phyloP scores from a whole-genome alignment of 2,888 invertebrate genomes.

The Norana najaformis region DNA sequence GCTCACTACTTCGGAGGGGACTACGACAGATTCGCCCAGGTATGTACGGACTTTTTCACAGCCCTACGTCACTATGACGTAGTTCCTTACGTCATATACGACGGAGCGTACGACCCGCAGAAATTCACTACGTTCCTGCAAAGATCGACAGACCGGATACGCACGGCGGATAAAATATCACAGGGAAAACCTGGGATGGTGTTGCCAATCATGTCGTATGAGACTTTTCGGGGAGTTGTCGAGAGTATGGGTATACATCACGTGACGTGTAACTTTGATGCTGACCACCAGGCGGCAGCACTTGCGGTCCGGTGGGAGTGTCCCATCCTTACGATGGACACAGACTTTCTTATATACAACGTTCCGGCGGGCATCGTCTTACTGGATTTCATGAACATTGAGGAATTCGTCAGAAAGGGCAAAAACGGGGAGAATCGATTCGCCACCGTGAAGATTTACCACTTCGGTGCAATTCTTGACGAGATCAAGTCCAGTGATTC shows the following conservation, averaged over 20 bases:
- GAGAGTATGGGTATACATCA: slow-evolving; percentile 71
- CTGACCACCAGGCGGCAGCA: slow-evolving; percentile 84
- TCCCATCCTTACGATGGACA: slow-evolving; percentile 88
- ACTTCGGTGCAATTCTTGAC: slow-evolving; percentile 72
- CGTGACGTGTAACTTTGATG: slow-evolving; percentile 82
- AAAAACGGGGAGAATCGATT: background rate
- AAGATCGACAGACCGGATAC: slow-evolving; percentile 51
- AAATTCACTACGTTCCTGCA: slow-evolving; percentile 54
- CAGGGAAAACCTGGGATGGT: slow-evolving; percentile 51
- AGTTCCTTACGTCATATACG: slow-evolving; percentile 57
- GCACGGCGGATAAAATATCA: slow-evolving; percentile 41
- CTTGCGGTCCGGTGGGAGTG: slow-evolving; percentile 78
- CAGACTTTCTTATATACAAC: slow-evolving; percentile 89
- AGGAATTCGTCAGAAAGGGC: background rate
- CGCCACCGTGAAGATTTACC: slow-evolving; percentile 68
- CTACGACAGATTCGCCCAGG: slow-evolving; percentile 53
- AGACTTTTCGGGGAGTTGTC: slow-evolving; percentile 76
- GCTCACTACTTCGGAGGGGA: slow-evolving; percentile 57
- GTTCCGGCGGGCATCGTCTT: slow-evolving; percentile 76
- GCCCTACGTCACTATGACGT: slow-evolving; percentile 52
- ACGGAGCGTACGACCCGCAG: slow-evolving; percentile 58
- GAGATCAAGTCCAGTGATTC: slow-evolving; percentile 72
- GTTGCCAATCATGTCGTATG: slow-evolving; percentile 76
- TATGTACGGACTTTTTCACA: slow-evolving; percentile 50
- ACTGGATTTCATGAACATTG: slow-evolving; percentile 63